Conservation (phyloP, 1,140 invertebrate genomes). For the Glomeris maerens region DNA sequence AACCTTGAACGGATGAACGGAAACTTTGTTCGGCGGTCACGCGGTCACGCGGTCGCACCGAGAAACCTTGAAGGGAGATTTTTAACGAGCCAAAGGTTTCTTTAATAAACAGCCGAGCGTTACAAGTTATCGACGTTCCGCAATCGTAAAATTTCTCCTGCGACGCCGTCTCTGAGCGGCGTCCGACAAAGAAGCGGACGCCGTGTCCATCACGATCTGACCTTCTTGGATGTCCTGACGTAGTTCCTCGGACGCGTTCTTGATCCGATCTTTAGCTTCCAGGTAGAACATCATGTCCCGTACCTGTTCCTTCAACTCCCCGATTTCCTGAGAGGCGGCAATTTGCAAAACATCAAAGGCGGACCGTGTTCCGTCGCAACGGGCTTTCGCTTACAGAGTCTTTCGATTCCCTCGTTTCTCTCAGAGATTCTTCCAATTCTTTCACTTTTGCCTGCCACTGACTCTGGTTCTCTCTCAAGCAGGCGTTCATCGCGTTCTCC, state of each 20-base stretch:
- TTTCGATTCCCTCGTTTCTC: conserved; percentile 39
- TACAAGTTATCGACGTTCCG: no score
- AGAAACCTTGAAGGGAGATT: no score
- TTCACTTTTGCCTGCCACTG: conserved; percentile 55
- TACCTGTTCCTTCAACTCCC: conserved; percentile 76
- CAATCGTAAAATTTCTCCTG: no score
- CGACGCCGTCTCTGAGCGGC: neutral
- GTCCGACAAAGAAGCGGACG: neutral
- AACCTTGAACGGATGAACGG: no score
- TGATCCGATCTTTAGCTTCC: conserved; percentile 56
- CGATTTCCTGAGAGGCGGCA: conserved; percentile 43
- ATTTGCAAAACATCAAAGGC: neutral
- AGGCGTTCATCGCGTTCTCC: conserved; percentile 58
- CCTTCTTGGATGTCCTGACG: conserved; percentile 34
- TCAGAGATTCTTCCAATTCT: conserved; percentile 45
- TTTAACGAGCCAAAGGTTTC: no score
- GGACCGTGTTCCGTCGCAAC: conserved; percentile 4
- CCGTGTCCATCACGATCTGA: conserved; percentile 29
- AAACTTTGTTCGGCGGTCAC: no score
- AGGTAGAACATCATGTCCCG: conserved; percentile 92
- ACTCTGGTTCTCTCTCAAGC: conserved; percentile 58
- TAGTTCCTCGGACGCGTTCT: conserved; percentile 25
- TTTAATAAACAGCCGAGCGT: no score
- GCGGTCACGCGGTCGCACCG: no score
- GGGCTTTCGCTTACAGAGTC: conserved; percentile 34